These are phyloP conservation scores for Phortica okadai DNA, from an alignment of 2,888 invertebrate genomes.

Conservation along the genomic window DNA sequence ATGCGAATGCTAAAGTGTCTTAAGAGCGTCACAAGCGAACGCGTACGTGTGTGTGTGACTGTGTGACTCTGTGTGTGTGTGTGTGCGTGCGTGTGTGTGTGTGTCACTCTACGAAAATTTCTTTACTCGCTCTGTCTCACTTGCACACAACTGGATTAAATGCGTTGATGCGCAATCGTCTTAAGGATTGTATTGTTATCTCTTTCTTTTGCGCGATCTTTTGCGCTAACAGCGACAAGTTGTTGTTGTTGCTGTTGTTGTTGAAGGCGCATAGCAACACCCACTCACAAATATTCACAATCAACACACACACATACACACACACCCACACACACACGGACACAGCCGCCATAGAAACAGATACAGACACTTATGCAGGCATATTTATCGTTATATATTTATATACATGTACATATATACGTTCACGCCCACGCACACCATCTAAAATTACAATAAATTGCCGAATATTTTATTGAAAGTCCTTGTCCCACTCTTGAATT, in stretches of 20 bases:
- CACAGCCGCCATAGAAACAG: slow-evolving; percentile 18
- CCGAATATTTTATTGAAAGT: background rate
- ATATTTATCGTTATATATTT: too few relatives aligned
- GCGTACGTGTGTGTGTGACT: slow-evolving; percentile 40
- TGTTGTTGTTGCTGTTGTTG: background rate
- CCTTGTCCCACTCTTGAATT: slow-evolving; percentile 1
- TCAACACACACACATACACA: slow-evolving; percentile 33
- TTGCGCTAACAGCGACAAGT: too few relatives aligned
- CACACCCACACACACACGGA: slow-evolving; percentile 37
- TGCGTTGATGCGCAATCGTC: background rate
- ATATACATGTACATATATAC: too few relatives aligned
- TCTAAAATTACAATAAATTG: too few relatives aligned
- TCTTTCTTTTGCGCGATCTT: background rate
- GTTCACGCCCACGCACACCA: too few relatives aligned
- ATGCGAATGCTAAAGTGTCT: slow-evolving; percentile 2
- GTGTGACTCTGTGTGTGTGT: slow-evolving; percentile 32
- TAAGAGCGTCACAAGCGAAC: background rate
- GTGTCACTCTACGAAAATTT: too few relatives aligned
- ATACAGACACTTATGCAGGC: too few relatives aligned
- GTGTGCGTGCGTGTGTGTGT: too few relatives aligned
- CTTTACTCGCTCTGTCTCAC: too few relatives aligned
- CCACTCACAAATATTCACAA: slow-evolving; percentile 29
- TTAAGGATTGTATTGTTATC: background rate
- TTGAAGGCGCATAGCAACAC: background rate
- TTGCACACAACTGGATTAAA: background rate